Conservation (phyloP, 1,140 invertebrate genomes). For the Lordiphosa stackelbergi region DNA sequence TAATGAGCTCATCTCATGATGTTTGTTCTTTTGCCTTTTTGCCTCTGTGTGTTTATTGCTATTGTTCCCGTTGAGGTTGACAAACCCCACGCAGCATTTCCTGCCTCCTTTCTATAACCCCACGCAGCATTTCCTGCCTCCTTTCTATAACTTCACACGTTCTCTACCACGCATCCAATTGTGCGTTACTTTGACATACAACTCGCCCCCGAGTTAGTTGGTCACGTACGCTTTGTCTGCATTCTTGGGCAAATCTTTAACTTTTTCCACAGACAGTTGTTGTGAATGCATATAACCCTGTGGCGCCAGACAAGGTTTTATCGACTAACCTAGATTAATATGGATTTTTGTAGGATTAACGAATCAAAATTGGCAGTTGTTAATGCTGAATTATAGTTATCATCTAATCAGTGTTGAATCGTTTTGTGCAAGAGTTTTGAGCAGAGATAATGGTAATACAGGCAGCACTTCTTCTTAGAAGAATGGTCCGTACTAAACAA, state of each 20-base stretch:
- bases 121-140: slow-evolving; percentile 58
- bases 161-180: slow-evolving; percentile 55
- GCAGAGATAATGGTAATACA: too few species aligned
- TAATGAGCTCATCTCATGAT: slow-evolving; percentile 67
- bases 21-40: slow-evolving; percentile 21
- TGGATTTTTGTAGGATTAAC: too few species aligned
- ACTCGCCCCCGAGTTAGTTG: slow-evolving; percentile 10
- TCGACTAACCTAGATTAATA: too few species aligned
- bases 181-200: slow-evolving; percentile 57
- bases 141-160: slow-evolving; percentile 36
- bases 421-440: too few species aligned
- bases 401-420: too few species aligned
- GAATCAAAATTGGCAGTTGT: too few species aligned
- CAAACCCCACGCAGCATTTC: slow-evolving; percentile 64
- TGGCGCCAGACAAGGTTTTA: too few species aligned
- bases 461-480: too few species aligned
- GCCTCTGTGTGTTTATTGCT: slow-evolving; percentile 22
- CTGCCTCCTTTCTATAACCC: slow-evolving; percentile 27
- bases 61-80: slow-evolving; percentile 48
- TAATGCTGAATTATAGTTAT: too few species aligned
- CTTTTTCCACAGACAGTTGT: too few species aligned
- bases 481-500: too few species aligned
- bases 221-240: slow-evolving; percentile 37
- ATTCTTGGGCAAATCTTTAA: slow-evolving; percentile 7
- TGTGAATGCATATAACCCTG: too few species aligned